These are phyloP conservation scores for Parthenolecanium corni DNA, from an alignment of 2,888 invertebrate species.

Conservation along the genomic window DNA sequence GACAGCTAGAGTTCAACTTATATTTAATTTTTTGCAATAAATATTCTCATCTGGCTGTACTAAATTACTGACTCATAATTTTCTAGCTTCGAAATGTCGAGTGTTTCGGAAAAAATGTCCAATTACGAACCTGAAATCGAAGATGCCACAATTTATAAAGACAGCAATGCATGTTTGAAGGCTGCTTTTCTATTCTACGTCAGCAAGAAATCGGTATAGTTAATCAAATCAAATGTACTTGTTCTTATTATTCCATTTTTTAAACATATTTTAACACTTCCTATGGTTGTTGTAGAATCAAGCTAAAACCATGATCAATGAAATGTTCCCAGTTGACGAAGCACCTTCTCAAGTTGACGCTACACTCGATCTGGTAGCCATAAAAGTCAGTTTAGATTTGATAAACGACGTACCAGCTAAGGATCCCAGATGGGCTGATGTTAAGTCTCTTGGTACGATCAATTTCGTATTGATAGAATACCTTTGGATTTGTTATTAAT, in stretches of 20 bases:
- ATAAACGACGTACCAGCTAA: conserved; percentile 79
- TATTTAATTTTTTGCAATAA: no score
- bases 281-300: conserved; percentile 4
- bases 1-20: no score
- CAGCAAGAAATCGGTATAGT: conserved; percentile 46
- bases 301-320: conserved; percentile 29
- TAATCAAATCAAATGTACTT: background rate
- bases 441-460: conserved; percentile 38
- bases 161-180: conserved; percentile 49
- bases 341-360: conserved; percentile 24
- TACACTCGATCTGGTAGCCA: conserved; percentile 41
- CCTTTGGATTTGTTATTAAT: background rate
- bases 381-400: conserved; percentile 59
- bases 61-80: background rate
- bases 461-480: background rate
- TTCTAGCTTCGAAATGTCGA: conserved; percentile 11
- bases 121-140: conserved; percentile 59
- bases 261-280: background rate
- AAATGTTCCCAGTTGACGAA: conserved; percentile 29
- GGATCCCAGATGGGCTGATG: conserved; percentile 66
- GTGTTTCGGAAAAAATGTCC: conserved; percentile 37
- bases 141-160: conserved; percentile 43
- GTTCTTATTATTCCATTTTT: conserved; percentile 31
- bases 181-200: conserved; percentile 66
- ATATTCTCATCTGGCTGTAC: no score